A percentile compares a stretch with the other conserved stretches of the same genome.
Evolutionary conservation across 2,797 vertebrate genomes (phyloP).

Genomic region (Lepus townsendii): DNA sequence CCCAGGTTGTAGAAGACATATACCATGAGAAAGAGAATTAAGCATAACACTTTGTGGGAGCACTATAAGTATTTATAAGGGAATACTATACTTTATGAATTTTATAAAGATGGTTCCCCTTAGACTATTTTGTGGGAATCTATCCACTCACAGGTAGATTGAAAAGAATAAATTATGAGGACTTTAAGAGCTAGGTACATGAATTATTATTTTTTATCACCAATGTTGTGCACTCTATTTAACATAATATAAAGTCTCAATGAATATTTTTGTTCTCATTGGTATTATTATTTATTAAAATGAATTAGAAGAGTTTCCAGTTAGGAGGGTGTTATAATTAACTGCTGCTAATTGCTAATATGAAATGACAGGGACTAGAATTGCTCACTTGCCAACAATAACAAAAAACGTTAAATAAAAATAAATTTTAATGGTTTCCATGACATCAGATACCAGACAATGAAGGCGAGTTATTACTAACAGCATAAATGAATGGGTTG

Average conservation of each 20-base stretch:
- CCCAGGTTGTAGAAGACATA: neutral
- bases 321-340: neutral
- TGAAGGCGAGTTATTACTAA: neutral
- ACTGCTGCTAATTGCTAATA: neutral
- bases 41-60: neutral
- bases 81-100: neutral
- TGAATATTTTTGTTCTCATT: neutral
- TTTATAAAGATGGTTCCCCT: neutral
- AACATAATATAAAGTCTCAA: neutral
- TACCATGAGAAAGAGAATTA: neutral
- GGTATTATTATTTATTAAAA: neutral
- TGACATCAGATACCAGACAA: neutral
- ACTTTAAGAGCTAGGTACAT: neutral
- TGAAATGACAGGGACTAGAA: neutral
- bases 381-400: neutral
- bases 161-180: conserved; percentile 22
- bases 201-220: neutral
- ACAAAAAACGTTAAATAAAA: neutral
- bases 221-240: neutral
- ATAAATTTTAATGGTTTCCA: neutral
- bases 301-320: neutral
- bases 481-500: neutral
- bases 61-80: neutral
- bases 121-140: neutral
- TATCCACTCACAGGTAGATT: neutral